A percentile compares a stretch with the other conserved stretches of the same genome.
These are phyloP conservation scores for Manacus vitellinus DNA, from an alignment of 2,113 vertebrate species.

Conservation along the genomic window DNA sequence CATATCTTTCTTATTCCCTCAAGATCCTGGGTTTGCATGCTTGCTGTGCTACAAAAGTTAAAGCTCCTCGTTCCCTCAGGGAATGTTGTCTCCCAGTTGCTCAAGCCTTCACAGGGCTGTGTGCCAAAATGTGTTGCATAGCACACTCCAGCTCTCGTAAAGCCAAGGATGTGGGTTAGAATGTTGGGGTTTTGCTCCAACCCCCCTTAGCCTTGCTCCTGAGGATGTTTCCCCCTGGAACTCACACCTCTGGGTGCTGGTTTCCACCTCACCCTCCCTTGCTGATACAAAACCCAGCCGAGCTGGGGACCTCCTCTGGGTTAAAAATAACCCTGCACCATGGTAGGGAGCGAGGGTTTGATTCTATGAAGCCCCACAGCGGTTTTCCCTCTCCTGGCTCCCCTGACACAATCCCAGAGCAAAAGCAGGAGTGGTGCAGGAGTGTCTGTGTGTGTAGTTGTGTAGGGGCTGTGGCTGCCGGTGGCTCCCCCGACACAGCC, in stretches of 20 bases:
- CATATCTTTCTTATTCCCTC: conserved; percentile 19
- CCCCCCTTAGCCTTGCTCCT: background rate
- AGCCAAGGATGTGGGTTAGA: background rate
- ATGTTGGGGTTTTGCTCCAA: background rate
- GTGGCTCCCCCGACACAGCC: fast-evolving
- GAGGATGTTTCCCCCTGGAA: background rate
- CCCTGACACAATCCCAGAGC: fast-evolving
- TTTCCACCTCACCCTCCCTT: background rate
- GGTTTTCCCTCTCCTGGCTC: background rate
- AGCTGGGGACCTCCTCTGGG: background rate
- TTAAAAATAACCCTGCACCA: background rate
- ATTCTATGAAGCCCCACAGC: background rate
- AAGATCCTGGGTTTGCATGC: background rate
- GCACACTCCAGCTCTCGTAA: background rate
- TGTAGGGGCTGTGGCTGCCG: fast-evolving
- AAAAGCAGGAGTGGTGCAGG: background rate
- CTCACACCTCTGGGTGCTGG: background rate
- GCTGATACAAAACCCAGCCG: background rate
- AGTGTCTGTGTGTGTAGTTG: too few relatives aligned
- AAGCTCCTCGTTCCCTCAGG: background rate
- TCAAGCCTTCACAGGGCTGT: background rate
- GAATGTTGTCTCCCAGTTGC: conserved; percentile 28
- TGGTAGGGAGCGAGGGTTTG: background rate
- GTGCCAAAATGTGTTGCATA: background rate
- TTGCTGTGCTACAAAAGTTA: conserved; percentile 14